Base-by-base conservation (phyloP, 2,797 vertebrate genomes). In the Parauchenoglanis punctatus region DNA sequence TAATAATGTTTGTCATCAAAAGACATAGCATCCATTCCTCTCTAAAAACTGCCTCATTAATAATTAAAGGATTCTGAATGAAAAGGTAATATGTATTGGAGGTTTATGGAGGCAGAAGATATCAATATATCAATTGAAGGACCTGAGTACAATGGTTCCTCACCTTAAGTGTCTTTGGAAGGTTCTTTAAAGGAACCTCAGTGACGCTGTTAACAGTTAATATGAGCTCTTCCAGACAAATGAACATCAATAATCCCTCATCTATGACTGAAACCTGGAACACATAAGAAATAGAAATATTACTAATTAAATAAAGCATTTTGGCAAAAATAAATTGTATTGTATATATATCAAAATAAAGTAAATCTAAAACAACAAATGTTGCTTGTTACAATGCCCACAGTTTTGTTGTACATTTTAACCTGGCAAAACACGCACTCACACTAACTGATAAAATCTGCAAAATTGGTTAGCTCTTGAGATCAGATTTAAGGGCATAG, bases 201-300 rank as follows among this genome's bases (percentile, higher is more conserved):
- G 92, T 92, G 92, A 99, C 96, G 6, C 65, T 86, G 90, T 98
- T 99, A 70, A 92, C 92, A 1, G 94, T 97, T 88, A 99, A 92
- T 31, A 97, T 85, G 86, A 99, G 87, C 87, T 97, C 96, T 90
- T 97, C 95, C 75, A 99, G 93, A 81, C 95, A 95, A 58, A 92
- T 90, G 68, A 98, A 97, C 87, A 72, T 96, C 86, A 97, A 89
- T 84, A 98, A 90, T 40, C 93, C 93, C 1, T 86, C 12, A 0
- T 98, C 97, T 0, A 98, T 91, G 61, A 94, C 90, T 8, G 90
- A 94, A 49, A 98, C 96, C 97, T 98, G 90, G 87, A 86, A 65
- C n/a, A 49, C 73, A 25, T 52, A 11, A 4, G 25, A 44, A 35
- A 73, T 17, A 72, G 2, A 63, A 63, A 44, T 7, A 58, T 23